Evolutionary conservation across 2,797 vertebrate species (phyloP).

Genomic region (Vireo griseus): DNA sequence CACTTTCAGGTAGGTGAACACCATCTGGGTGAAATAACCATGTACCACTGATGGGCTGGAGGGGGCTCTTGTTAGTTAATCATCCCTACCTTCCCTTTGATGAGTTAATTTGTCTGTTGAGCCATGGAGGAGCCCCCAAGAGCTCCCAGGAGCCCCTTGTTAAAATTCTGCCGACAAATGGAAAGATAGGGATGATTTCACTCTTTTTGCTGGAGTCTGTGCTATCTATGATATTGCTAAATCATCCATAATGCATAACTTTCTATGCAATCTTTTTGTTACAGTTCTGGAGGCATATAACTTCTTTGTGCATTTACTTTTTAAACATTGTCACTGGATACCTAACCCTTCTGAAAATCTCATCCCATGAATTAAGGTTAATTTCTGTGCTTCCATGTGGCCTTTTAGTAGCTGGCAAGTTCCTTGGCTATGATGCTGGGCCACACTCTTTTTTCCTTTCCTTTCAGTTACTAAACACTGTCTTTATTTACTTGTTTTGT

Average conservation of each 20-base stretch:
- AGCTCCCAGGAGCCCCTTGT: slow-evolving; percentile 57
- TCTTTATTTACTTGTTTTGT: neutral
- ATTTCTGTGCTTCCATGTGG: neutral
- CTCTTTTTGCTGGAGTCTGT: slow-evolving; percentile 15
- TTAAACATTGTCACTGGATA: neutral
- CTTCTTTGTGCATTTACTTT: neutral
- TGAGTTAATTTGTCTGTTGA: slow-evolving; percentile 65
- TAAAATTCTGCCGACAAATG: slow-evolving; percentile 51
- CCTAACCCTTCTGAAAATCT: neutral
- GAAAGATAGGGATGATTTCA: slow-evolving; percentile 56
- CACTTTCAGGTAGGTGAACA: slow-evolving; percentile 63
- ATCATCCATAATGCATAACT: slow-evolving; percentile 46
- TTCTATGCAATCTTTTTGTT: slow-evolving; percentile 14
- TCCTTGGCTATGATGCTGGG: neutral
- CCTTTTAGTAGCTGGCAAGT: neutral
- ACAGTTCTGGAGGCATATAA: neutral
- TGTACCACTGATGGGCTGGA: slow-evolving; percentile 53
- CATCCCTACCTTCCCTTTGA: slow-evolving; percentile 62
- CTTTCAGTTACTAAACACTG: neutral
- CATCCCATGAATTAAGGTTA: neutral
- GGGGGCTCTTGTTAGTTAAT: slow-evolving; percentile 64
- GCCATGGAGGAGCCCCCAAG: slow-evolving; percentile 52
- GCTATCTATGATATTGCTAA: slow-evolving; percentile 32
- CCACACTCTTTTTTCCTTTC: neutral
- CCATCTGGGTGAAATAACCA: slow-evolving; percentile 65